phyloP scores from a whole-genome alignment of 2,113 vertebrate genomes.

The Mastomys coucha region DNA sequence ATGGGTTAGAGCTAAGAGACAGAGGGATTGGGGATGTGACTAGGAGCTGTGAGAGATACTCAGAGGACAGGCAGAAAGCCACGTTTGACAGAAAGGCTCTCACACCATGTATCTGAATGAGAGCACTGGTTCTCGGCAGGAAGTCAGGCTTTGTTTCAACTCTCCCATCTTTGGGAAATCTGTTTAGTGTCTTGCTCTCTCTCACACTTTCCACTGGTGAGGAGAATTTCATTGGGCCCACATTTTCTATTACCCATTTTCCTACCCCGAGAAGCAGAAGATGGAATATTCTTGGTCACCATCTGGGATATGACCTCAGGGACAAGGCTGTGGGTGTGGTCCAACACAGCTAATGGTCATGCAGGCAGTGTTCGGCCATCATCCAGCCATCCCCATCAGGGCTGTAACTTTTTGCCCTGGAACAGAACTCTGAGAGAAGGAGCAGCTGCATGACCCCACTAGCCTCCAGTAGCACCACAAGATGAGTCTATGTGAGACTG shows the following conservation, averaged over 20 bases:
- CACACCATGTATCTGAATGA: not conserved
- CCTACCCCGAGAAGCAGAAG: not conserved
- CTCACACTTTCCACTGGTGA: not conserved
- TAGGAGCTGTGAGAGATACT: not conserved
- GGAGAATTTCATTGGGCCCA: not conserved
- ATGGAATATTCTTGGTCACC: not conserved
- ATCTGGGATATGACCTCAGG: not conserved
- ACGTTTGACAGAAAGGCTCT: not conserved
- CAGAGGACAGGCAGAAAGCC: not conserved
- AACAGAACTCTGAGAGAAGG: not conserved
- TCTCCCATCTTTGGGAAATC: not conserved
- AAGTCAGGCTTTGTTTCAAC: not conserved
- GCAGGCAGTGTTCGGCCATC: not conserved
- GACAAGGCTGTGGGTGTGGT: not conserved
- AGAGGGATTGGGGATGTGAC: not conserved
- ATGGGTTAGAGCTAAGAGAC: not conserved
- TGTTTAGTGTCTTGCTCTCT: not conserved
- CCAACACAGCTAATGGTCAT: not conserved
- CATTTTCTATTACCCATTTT: not conserved
- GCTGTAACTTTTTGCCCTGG: not conserved
- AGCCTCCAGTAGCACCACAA: not conserved
- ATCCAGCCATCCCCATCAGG: not conserved
- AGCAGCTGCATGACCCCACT: not conserved
- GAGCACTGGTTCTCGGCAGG: not conserved
- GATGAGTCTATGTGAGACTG: constrained; percentile 1